These are phyloP conservation scores for Electrophaes corylata DNA, from an alignment of 2,888 invertebrate genomes.

Conservation along the genomic window DNA sequence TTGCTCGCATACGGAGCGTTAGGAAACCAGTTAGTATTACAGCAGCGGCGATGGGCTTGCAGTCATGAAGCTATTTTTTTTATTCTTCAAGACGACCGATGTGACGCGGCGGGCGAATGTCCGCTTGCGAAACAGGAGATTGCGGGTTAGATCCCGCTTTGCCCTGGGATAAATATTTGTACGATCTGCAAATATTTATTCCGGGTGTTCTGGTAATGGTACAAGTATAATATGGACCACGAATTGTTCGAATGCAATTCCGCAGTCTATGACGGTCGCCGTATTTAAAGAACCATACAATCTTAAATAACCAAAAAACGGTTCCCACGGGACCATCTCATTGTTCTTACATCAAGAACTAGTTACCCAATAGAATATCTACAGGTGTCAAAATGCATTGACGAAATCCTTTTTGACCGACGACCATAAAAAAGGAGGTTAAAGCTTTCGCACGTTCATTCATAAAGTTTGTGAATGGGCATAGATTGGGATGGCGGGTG, in stretches of 20 bases:
- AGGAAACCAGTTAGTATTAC: too few relatives aligned
- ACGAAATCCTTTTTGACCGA: slow-evolving; percentile 30
- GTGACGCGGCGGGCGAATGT: too few relatives aligned
- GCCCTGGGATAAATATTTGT: too few relatives aligned
- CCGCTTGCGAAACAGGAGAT: too few relatives aligned
- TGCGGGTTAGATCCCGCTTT: too few relatives aligned
- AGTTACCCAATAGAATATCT: slow-evolving; percentile 13
- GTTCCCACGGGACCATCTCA: slow-evolving; percentile 31
- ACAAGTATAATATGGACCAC: too few relatives aligned
- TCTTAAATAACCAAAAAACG: slow-evolving; percentile 12
- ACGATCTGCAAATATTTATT: too few relatives aligned
- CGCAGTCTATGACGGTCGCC: not conserved
- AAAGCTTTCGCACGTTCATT: slow-evolving; percentile 34
- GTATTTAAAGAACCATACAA: not conserved
- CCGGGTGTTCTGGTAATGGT: too few relatives aligned
- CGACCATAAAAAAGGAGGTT: slow-evolving; percentile 1
- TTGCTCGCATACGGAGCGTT: too few relatives aligned
- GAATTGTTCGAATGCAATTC: not conserved
- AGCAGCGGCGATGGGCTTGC: too few relatives aligned
- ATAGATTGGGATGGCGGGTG: slow-evolving; percentile 25
- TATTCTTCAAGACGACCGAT: too few relatives aligned
- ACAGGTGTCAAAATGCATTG: slow-evolving; percentile 36
- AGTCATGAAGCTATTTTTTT: too few relatives aligned
- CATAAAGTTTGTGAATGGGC: slow-evolving; percentile 16
- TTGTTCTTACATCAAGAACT: slow-evolving; percentile 20